Conservation (phyloP, 2,113 vertebrate species). For the Heterochromis multidens region DNA sequence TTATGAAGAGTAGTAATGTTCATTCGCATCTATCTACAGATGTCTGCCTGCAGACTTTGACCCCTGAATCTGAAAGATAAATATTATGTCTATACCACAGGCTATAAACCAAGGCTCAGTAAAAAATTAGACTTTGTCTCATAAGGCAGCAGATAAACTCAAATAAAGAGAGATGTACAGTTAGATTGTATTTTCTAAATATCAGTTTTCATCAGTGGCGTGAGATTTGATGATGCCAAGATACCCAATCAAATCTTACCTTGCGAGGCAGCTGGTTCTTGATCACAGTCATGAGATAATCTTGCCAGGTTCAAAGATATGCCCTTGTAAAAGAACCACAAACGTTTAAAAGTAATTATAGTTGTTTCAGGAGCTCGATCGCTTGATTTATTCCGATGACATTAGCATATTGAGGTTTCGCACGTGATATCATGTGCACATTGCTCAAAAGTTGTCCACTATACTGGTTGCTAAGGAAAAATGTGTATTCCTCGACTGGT, state of each 20-base stretch:
- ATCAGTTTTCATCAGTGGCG: background rate
- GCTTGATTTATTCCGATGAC: background rate
- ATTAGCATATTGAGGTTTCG: background rate
- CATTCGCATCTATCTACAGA: background rate
- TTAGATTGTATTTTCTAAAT: background rate
- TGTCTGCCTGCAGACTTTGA: slow-evolving; percentile 3
- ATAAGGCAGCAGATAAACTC: background rate
- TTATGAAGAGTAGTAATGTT: background rate
- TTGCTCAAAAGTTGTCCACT: background rate
- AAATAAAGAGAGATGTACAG: background rate
- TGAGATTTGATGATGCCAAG: background rate
- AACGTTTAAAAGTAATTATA: background rate
- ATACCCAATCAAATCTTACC: background rate
- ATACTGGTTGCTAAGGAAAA: background rate
- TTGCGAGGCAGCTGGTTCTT: background rate
- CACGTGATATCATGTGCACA: background rate
- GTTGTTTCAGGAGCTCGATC: background rate
- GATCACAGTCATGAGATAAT: background rate
- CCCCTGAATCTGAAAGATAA: background rate
- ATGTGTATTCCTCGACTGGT: background rate
- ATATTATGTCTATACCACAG: background rate
- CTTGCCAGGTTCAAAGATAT: background rate
- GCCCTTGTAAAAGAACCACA: background rate
- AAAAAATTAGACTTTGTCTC: background rate
- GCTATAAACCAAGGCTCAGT: background rate